Conservation (phyloP, 2,888 invertebrate genomes). For the Cenopis cana region DNA sequence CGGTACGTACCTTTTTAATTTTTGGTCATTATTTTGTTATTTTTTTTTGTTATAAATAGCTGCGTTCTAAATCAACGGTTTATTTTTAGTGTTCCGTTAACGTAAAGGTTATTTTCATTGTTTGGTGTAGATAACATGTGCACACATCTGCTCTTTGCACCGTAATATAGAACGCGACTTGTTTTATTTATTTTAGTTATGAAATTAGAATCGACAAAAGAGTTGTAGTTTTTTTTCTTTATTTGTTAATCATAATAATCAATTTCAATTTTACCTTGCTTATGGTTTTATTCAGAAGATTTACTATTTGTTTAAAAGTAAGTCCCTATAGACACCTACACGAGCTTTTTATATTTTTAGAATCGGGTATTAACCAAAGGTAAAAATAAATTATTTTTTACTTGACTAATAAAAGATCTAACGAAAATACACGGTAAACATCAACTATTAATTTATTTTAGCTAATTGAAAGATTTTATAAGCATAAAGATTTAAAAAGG, state of each 20-base stretch:
- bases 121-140: slow-evolving; percentile 30
- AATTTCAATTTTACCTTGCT: neutral
- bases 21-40: slow-evolving; percentile 12
- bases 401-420: too few relatives aligned
- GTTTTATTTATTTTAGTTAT: slow-evolving; percentile 49
- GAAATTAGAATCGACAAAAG: slow-evolving; percentile 43
- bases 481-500: too few relatives aligned
- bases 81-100: slow-evolving; percentile 24
- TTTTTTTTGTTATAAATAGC: slow-evolving; percentile 23
- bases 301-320: neutral
- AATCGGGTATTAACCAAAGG: too few relatives aligned
- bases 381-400: too few relatives aligned
- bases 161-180: slow-evolving; percentile 18
- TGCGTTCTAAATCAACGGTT: slow-evolving; percentile 1
- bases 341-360: too few relatives aligned
- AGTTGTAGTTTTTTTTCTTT: slow-evolving; percentile 34
- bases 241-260: neutral
- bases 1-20: slow-evolving; percentile 43
- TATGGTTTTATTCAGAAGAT: neutral
- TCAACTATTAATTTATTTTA: too few relatives aligned
- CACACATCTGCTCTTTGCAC: slow-evolving; percentile 14
- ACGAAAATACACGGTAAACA: too few relatives aligned
- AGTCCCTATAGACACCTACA: too few relatives aligned
- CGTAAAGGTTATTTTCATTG: slow-evolving; percentile 22
- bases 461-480: too few relatives aligned